Base-by-base conservation (phyloP, 2,797 vertebrate genomes). In the Pachyuromys duprasi region DNA sequence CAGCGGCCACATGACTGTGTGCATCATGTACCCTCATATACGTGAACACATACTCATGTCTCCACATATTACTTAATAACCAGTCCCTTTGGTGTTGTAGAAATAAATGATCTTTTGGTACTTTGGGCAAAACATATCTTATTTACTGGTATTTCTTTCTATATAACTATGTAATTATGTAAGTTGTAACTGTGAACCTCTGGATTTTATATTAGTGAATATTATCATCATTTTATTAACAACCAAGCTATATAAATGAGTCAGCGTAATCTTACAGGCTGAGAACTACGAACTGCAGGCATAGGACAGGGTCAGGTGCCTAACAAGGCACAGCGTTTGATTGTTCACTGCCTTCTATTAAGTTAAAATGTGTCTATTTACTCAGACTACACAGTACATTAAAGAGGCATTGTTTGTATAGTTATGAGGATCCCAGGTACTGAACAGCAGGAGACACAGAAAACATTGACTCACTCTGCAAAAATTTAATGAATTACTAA, bases 401-500 rank as follows among this genome's bases (percentile, higher is more conserved):
- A 96, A 95, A 86, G 42, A 36, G 78, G 8, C 5, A 36, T 33
- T 93, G 15, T 22, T 18, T 74, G 31, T n/a, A 57, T 24, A 33
- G 9, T 26, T 79, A 60, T 79, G 14, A 28, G 7, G 45, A 93
- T 84, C 65, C 93, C 79, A n/a, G 49, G 60, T 53, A 89, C 95
- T 20, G 62, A 67, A 33, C 39, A 88, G 31, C 76, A 36, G 17
- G 20, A 57, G 39, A 80, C 26, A 26, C 11, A 45, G 49, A 82
- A 57, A 92, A 79, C 2, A 31, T 9, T 84, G 63, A 11, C 42
- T 91, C 33, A 92, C 22, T 89, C 53, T 60, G 13, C 33, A 86
- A 91, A 93, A n/a, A 39, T 78, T 92, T 65, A 92, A 89, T 96
- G 60, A 69, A 87, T 95, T 92, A 90, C 79, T 90, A 95, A 95